Base-by-base conservation (phyloP, 1,140 invertebrate genomes). In the Phenacoccus solenopsis region DNA sequence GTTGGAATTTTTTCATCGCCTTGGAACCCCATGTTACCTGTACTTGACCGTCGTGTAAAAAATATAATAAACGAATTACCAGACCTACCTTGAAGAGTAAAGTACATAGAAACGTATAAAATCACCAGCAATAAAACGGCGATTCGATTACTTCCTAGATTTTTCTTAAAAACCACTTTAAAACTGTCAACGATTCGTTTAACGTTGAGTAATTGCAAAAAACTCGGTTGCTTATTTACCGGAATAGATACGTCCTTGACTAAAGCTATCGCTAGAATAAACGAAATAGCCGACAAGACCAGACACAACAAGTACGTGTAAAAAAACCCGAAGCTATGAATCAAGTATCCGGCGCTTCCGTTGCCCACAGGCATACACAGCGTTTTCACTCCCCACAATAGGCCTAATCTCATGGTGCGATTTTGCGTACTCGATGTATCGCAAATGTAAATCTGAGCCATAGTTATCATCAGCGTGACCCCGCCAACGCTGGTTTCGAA, bases 291-390 rank as follows among this genome's bases (percentile, higher is more conserved):
- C 64, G 70, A 68, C n/a, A 72, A 30, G 30, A 27, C 59, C 12
- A 69, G 28, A 28, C 71, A 72, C 12, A 67, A n/a, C 49, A 24
- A 21, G 64, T 72, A 72, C 57, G 71, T 35, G 22, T 69, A 49
- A 32, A 70, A 67, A 24, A 73, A 73, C 0, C 69, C 71, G 49
- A 61, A 28, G 28, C 16, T 67, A 24, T 67, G 32, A 28, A 70
- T 68, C 0, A 72, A 68, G 21, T 67, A 59, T 3, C 71, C 71
- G 20, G 69, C 61, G 22, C 28, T 35, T 49, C 68, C 69, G 20
- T 69, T 59, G 69, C 71, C 69, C 9, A 70, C 28, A 30, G 70
- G 70, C 25, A 25, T 64, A 24, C 22, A 24, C 9, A 64, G 13
- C 4, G 59, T 64, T 16, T 24, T 64, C 59, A 64, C 21, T 27